A percentile compares a stretch with the other conserved stretches of the same genome.
phyloP scores from a whole-genome alignment of 2,888 invertebrate genomes.

The Agriopis leucophaearia region DNA sequence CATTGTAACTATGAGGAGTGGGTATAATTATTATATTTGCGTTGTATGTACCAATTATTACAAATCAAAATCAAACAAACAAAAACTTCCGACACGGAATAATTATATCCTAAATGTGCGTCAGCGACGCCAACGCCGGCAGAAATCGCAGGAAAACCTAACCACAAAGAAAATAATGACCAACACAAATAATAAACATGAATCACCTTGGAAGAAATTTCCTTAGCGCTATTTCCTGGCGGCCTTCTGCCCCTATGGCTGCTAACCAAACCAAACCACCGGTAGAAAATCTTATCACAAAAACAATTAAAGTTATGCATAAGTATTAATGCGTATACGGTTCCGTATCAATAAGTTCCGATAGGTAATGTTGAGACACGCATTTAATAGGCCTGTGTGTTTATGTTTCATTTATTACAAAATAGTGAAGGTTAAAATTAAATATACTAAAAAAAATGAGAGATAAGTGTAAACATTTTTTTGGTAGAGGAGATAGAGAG shows the following conservation, averaged over 20 bases:
- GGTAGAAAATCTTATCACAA: slow-evolving; percentile 28
- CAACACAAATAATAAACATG: slow-evolving; percentile 47
- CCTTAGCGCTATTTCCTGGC: slow-evolving; percentile 52
- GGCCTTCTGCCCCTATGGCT: slow-evolving; percentile 53
- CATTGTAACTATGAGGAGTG: background rate
- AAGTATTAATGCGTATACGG: too few species aligned
- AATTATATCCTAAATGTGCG: slow-evolving; percentile 26
- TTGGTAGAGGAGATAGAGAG: too few species aligned
- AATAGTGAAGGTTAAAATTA: too few species aligned
- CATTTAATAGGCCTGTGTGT: too few species aligned
- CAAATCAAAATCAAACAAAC: slow-evolving; percentile 3
- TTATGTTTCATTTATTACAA: too few species aligned
- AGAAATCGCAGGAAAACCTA: slow-evolving; percentile 40
- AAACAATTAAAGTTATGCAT: too few species aligned
- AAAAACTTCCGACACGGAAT: slow-evolving; percentile 18
- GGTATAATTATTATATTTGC: fast-evolving
- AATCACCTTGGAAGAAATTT: slow-evolving; percentile 56
- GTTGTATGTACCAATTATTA: background rate
- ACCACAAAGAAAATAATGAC: slow-evolving; percentile 46
- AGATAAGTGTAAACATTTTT: too few species aligned
- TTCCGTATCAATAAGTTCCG: too few species aligned
- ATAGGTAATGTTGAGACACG: too few species aligned
- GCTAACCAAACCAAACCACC: slow-evolving; percentile 49
- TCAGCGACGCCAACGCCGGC: slow-evolving; percentile 31
- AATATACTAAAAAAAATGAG: too few species aligned